Evolutionary conservation across 1,140 invertebrate species (phyloP).

Genomic region (Phymorhynchus buccinoides): DNA sequence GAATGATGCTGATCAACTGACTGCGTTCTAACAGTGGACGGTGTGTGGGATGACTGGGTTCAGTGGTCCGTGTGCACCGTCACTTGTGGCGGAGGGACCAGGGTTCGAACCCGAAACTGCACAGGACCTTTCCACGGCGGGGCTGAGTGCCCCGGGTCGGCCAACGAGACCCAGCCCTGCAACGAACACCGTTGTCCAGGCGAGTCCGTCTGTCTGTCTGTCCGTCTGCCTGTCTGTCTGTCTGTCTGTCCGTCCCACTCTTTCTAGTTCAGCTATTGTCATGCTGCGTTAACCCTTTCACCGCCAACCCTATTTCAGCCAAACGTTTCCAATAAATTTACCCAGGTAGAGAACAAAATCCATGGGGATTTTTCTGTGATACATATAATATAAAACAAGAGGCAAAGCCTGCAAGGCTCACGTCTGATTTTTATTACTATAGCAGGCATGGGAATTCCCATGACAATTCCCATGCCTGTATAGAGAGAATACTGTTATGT

Average conservation of each 20-base stretch:
- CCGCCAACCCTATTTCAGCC: no score
- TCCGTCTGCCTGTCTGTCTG: background rate
- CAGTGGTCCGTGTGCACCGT: slow-evolving; percentile 49
- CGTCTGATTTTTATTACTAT: no score
- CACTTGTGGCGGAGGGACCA: slow-evolving; percentile 60
- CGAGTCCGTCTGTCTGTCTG: slow-evolving; percentile 35
- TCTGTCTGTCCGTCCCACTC: background rate
- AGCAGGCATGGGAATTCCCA: no score
- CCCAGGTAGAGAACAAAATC: no score
- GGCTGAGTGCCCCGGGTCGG: slow-evolving; percentile 51
- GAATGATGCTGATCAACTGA: background rate
- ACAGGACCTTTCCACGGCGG: slow-evolving; percentile 59
- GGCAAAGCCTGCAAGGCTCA: no score
- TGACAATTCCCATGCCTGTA: no score
- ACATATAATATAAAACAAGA: no score
- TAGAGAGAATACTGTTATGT: no score
- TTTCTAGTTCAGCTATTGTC: no score
- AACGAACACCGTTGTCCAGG: slow-evolving; percentile 58
- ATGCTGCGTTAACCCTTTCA: no score
- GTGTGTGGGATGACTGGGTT: slow-evolving; percentile 51
- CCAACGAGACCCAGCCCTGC: slow-evolving; percentile 48
- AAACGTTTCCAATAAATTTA: no score
- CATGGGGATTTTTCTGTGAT: no score
- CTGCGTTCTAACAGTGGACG: slow-evolving; percentile 51
- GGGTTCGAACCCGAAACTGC: slow-evolving; percentile 56